Evolutionary conservation across 2,797 vertebrate species (phyloP).

Genomic region (Discoglossus pictus): DNA sequence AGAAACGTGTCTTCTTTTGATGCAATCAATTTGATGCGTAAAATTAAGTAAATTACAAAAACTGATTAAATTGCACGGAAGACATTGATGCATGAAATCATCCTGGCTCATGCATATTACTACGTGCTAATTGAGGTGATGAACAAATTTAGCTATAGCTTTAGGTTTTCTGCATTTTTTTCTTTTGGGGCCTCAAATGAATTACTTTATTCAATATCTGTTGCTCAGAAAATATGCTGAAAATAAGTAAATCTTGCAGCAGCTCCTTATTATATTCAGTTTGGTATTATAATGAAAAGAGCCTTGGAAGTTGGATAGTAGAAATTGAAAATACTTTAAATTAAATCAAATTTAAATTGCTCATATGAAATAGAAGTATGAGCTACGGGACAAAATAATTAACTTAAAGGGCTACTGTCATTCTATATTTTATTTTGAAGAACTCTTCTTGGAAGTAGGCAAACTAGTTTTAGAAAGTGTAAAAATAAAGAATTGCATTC

Average conservation of each 20-base stretch:
- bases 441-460: too few species aligned
- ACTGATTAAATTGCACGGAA: constrained; percentile 51
- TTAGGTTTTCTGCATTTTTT: constrained; percentile 41
- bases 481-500: too few species aligned
- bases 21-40: constrained; percentile 52
- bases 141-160: constrained; percentile 48
- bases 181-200: constrained; percentile 28
- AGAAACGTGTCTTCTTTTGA: constrained; percentile 38
- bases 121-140: constrained; percentile 48
- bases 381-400: too few species aligned
- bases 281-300: too few species aligned
- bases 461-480: too few species aligned
- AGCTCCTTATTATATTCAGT: constrained; percentile 9
- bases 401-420: too few species aligned
- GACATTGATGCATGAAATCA: constrained; percentile 53
- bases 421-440: too few species aligned
- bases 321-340: too few species aligned
- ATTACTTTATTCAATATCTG: constrained; percentile 31
- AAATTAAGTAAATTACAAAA: constrained; percentile 53
- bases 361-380: too few species aligned
- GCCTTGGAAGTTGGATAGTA: too few species aligned
- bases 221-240: constrained; percentile 8
- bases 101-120: constrained; percentile 53
- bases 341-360: too few species aligned
- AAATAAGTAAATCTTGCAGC: constrained; percentile 3